phyloP scores from a whole-genome alignment of 2,888 invertebrate genomes.

The Aporophyla lueneburgensis region DNA sequence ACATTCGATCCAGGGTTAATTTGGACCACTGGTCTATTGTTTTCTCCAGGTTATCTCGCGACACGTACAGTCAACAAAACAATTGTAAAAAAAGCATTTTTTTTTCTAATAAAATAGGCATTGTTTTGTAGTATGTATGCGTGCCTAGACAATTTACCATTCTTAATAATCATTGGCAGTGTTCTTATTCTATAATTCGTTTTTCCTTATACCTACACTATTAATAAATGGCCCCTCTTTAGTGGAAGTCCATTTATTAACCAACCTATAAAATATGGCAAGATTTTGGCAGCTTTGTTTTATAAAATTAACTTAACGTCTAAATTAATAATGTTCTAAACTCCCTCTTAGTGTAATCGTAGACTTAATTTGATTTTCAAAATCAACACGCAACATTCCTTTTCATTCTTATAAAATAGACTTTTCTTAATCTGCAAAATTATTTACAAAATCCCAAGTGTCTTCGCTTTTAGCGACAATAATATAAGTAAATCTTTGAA shows the following conservation, averaged over 20 bases:
- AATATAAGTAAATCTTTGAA: constrained; percentile 19
- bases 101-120: neutral
- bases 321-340: neutral
- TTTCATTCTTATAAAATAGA: neutral
- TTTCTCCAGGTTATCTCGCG: neutral
- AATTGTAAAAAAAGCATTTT: neutral
- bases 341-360: neutral
- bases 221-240: too few species aligned
- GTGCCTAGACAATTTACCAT: neutral
- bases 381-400: neutral
- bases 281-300: constrained; percentile 33
- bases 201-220: neutral
- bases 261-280: constrained; percentile 23
- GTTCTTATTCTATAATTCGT: neutral
- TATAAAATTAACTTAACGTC: neutral
- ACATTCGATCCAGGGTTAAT: neutral
- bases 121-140: neutral
- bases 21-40: neutral
- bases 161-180: constrained; percentile 26
- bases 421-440: neutral
- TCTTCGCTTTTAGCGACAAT: constrained; percentile 4
- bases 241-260: neutral
- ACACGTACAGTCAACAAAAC: neutral
- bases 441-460: constrained; percentile 32
- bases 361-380: constrained; percentile 15